Base-by-base conservation (phyloP, 2,113 vertebrate species). In the Edolisoma coerulescens region DNA sequence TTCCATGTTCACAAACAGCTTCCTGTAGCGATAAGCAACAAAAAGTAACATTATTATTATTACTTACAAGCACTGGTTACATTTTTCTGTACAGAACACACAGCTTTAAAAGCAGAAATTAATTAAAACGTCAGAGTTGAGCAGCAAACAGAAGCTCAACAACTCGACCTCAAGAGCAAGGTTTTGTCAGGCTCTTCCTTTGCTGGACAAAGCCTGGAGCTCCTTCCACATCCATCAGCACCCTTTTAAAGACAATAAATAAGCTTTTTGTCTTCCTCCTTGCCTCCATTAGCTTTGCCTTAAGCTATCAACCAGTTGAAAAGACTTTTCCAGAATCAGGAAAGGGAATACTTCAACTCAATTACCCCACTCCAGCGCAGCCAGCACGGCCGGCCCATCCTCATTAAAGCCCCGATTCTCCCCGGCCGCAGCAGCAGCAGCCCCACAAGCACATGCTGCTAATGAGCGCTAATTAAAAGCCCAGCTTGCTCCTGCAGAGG, bases 391-490 rank as follows among this genome's bases (percentile, higher is more conserved):
- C 18, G 89, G 70, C 61, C 65, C 67, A 21, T 37, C 8, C 87
- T 92, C 71, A 79, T 97, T 83, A 94, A 39, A 94, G 80, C 68
- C 44, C 64, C 80, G 61, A 53, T 52, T 89, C 85, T 96, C 86
- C 53, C 64, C 24, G 42, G 47, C 4, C 49, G 91, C 78, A 61
- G 90, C 89, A 79, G 70, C 87, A 67, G 82, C 91, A 89, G 81
- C 79, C 80, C 64, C 75, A 86, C 39, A 59, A 89, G 95, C 82
- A 94, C 84, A 90, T 1, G 45, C 70, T 41, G 89, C 86, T 86
- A 91, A 80, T 88, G 93, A 97, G 92, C 4, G 73, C 89, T 95
- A 96, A 95, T 96, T 96, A 96, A 96, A 91, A 96, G 76, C 84
- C 89, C 81, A 67, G 73, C 41, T 63, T 56, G 47, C 87, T 78